Evolutionary conservation across 2,113 vertebrate species (phyloP), one percentile per base, ranked within the genome.

Genomic region (Cisticola juncidis): DNA sequence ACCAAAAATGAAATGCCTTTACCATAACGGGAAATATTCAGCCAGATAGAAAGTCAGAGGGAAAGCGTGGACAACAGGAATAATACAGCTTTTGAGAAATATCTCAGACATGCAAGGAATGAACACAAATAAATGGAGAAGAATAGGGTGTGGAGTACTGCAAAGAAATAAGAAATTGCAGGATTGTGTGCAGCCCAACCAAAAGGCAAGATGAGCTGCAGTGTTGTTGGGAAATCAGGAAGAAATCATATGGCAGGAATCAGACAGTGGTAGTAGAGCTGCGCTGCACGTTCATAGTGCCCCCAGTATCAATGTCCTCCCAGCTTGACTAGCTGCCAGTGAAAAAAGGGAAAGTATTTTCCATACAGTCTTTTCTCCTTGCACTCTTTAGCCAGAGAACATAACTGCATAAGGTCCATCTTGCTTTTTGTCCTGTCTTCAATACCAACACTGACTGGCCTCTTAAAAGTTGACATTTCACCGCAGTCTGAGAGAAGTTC

Each of bases 391-490:
- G 40, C 24, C 31, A 31, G 44, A 83, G 68, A 85, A 38, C 38
- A 38, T 11, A 38, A 38, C 38, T 38, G 38, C 38, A 38, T 38
- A 38, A 38, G 38, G 38, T 38, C 38, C 38, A 38, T 38, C 38
- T 38, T 38, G 38, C 38, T 38, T 38, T 38, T 9, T 6, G 15
- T 68, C 45, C 31, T 38, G 12, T 68, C 68, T 78, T 84, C 71
- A 40, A 3, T 1, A 50, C 33, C 29, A 35, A 61, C 22, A 50
- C 35, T 0, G 0, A 65, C 36, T 29, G 62, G 35, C 58, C 45
- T 83, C 31, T 45, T 65, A 77, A 45, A 94, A 70, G 22, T 12
- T 66, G 70, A 9, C 16, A n/a, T 81, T 80, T 83, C 35, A 44
- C 36, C 13, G 47, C 24, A 17, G 12, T 62, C 60, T 68, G 24